Evolutionary conservation across 1,140 invertebrate genomes (phyloP).

Genomic region (Megathymus violae): DNA sequence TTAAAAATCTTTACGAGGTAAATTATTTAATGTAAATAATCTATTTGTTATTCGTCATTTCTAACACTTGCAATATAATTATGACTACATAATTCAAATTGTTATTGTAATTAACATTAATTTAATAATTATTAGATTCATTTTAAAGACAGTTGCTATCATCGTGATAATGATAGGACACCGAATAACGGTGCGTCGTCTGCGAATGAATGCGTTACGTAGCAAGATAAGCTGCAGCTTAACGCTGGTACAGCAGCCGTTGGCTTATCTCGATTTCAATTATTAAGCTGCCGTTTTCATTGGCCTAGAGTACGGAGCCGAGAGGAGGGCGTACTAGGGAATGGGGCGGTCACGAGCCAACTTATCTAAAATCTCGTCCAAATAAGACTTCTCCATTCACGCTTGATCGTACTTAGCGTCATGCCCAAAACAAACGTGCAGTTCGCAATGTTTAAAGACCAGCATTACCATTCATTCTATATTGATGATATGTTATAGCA

Average conservation of each 20-base stretch:
- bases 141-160: too few species aligned
- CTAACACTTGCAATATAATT: too few species aligned
- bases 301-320: constrained; percentile 55
- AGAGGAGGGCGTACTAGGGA: constrained; percentile 50
- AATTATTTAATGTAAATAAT: too few species aligned
- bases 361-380: constrained; percentile 74
- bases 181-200: constrained; percentile 71
- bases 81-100: too few species aligned
- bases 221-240: constrained; percentile 73
- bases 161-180: constrained; percentile 70
- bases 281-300: constrained; percentile 76
- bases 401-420: constrained; percentile 46
- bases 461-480: neutral
- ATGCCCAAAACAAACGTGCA: constrained; percentile 18
- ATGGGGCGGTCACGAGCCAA: constrained; percentile 64
- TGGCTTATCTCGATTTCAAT: constrained; percentile 82
- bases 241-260: constrained; percentile 66
- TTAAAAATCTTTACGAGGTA: too few species aligned
- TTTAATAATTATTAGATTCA: too few species aligned
- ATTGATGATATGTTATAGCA: too few species aligned
- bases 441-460: neutral
- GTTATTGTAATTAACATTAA: too few species aligned
- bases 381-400: constrained; percentile 67
- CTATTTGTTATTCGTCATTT: too few species aligned
- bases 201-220: constrained; percentile 66